A percentile compares a stretch with the other conserved stretches of the same genome.
Evolutionary conservation across 2,113 vertebrate species (phyloP).

Genomic region (Trichomycterus rosablanca): DNA sequence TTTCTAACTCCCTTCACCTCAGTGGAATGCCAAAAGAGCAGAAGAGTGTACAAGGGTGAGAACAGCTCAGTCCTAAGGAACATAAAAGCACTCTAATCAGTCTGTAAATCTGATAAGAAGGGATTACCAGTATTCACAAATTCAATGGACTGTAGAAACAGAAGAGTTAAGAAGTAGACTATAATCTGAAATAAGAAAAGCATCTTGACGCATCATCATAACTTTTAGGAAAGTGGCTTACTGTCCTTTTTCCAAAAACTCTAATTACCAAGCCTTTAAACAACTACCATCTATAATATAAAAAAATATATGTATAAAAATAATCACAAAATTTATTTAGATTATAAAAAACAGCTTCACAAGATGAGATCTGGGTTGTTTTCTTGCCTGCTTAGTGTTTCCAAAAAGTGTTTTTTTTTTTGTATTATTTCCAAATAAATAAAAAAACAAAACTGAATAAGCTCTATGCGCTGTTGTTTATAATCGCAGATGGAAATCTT

Average conservation of each 20-base stretch:
- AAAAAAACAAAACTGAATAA: no score
- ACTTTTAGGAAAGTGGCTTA: background rate
- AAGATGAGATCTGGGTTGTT: no score
- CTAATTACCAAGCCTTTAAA: constrained; percentile 1
- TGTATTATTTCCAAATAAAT: no score
- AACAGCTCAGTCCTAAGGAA: constrained; percentile 19
- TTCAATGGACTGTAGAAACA: constrained; percentile 13
- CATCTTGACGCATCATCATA: background rate
- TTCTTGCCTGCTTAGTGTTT: no score
- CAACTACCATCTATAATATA: constrained; percentile 19
- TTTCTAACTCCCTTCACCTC: constrained; percentile 17
- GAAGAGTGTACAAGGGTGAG: constrained; percentile 3
- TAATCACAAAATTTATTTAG: no score
- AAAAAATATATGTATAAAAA: no score
- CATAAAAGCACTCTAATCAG: constrained; percentile 37
- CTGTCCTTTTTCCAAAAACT: background rate
- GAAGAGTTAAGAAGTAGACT: constrained; percentile 5
- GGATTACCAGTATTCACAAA: constrained; percentile 35
- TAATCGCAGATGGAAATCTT: no score
- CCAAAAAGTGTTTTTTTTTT: no score
- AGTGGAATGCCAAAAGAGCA: constrained; percentile 32
- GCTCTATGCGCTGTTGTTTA: no score
- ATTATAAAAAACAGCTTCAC: no score
- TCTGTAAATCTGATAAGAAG: constrained; percentile 36
- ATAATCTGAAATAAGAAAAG: constrained; percentile 13